Percentiles rank a stretch among this genome's conserved stretches.
These are phyloP conservation scores for Campylomormyrus numenius DNA, from an alignment of 2,113 vertebrate genomes.

Conservation along the genomic window DNA sequence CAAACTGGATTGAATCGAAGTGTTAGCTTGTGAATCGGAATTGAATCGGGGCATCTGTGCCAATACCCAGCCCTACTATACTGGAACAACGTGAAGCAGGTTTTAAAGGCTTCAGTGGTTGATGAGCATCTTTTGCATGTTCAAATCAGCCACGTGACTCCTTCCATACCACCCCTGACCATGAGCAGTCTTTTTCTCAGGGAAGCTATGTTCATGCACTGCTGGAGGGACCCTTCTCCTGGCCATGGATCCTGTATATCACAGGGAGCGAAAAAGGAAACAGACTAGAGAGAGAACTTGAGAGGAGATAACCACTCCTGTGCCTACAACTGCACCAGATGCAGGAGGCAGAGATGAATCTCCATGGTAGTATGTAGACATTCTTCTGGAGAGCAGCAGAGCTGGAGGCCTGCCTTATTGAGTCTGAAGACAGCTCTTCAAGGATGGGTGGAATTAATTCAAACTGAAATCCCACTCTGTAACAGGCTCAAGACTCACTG, in stretches of 20 bases:
- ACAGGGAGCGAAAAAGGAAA: background rate
- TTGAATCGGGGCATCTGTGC: too few species aligned
- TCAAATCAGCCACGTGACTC: background rate
- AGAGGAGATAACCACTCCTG: background rate
- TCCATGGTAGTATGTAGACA: background rate
- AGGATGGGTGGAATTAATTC: background rate
- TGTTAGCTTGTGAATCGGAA: too few species aligned
- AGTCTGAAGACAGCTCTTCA: background rate
- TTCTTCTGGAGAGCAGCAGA: background rate
- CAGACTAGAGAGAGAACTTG: background rate
- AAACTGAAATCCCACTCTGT: background rate
- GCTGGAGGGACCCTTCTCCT: background rate
- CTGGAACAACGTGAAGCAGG: background rate
- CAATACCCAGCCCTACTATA: too few species aligned
- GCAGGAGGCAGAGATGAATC: background rate
- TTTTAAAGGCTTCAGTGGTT: background rate
- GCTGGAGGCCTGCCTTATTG: background rate
- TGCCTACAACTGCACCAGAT: background rate
- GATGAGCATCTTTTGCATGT: background rate
- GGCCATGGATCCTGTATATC: background rate
- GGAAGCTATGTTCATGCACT: background rate
- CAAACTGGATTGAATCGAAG: too few species aligned
- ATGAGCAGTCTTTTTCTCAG: background rate
- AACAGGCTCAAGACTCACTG: background rate
- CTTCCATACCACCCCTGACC: background rate